Evolutionary conservation across 2,113 vertebrate species (phyloP), one percentile per base, ranked within the genome.

Genomic region (Rhizomys pruinosus): DNA sequence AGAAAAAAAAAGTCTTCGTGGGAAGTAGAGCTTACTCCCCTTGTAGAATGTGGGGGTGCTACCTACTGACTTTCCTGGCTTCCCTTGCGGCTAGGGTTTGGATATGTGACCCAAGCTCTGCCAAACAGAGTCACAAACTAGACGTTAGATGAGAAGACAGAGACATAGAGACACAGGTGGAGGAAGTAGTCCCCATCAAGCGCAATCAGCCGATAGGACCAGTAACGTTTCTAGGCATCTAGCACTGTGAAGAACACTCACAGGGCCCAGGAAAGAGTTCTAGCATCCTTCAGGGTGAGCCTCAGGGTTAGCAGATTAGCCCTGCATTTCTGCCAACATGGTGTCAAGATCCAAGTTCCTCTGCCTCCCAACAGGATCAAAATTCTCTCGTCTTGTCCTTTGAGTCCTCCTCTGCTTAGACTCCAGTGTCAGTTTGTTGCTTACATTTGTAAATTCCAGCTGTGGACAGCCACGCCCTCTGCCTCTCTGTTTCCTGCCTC

Each of bases 11-110:
- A n/a, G n/a, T n/a, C n/a, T n/a, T n/a, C 34, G 12, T 80, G 55
- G 73, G 68, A 90, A 94, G 61, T 5, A 84, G 32, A 92, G 19
- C 17, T 80, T 52, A 13, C 20, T 96, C 8, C 29, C 71, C 44
- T 7, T 9, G 34, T 22, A 81, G 68, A 85, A 84, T 63, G 47
- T 44, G 7, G 12, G 57, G 69, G 6, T 37, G 42, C 47, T 90
- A 64, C n/a, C 47, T 92, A 3, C 42, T 80, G n/a, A 39, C 72
- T 89, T 85, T 89, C 63, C 55, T 44, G 86, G 78, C 20, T 66
- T 92, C 57, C n/a, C 72, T 74, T 90, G 72, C 23, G 73, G 59
- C 77, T 87, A 80, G 78, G 32, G 17, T 72, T 73, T 88, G 42
- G 22, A 42, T 7, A 72, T 47, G 15, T 79, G 61, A 71, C 20